Evolutionary conservation across 2,888 invertebrate genomes (phyloP), one percentile per base, ranked within the genome.

Genomic region (Orgyia antiqua): DNA sequence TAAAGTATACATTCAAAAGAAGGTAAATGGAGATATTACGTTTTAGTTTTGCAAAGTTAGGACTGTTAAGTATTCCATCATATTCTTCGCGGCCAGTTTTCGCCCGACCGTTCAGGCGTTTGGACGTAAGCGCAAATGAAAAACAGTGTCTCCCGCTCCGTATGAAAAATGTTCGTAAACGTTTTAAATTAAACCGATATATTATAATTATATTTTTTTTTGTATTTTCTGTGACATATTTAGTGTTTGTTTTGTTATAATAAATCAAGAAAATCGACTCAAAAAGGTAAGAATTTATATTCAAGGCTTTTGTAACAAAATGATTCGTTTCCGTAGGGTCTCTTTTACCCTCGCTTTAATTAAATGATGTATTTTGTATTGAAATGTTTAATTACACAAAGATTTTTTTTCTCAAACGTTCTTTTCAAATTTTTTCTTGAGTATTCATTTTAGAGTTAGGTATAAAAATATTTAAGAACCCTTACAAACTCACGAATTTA

Each of bases 51-150:
- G 45, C 21, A 36, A 38, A 43, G 38, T 40, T n/a, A n/a, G 34
- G 43, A 50, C 52, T 50, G 45, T 55, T n/a, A 68, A 70, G 70
- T 72, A 70, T 70, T 72, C 59, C 56, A 65, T 69, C 58, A 68
- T 68, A 71, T 68, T 52, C 66, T 63, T 15, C 61, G 42, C 24
- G 36, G 49, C 50, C 68, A 73, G 74, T 74, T 55, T 51, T 48
- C 61, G 56, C 39, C 39, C 37, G 56, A 35, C 59, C 33, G 44
- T 56, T 27, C 31, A 21, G 31, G 24, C 13, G 40, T 24, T 12
- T 36, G 51, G 67, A 60, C 67, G 71, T 58, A 21, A 29, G 8
- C 0, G 2, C 2, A 9, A 4, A 9, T 3, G 27, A 23, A n/a
- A n/a, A n/a, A n/a, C 15, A 4, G 15, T 15, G 15, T 15, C 15